phyloP scores from a whole-genome alignment of 2,888 invertebrate genomes.

The Coenonympha arcania region DNA sequence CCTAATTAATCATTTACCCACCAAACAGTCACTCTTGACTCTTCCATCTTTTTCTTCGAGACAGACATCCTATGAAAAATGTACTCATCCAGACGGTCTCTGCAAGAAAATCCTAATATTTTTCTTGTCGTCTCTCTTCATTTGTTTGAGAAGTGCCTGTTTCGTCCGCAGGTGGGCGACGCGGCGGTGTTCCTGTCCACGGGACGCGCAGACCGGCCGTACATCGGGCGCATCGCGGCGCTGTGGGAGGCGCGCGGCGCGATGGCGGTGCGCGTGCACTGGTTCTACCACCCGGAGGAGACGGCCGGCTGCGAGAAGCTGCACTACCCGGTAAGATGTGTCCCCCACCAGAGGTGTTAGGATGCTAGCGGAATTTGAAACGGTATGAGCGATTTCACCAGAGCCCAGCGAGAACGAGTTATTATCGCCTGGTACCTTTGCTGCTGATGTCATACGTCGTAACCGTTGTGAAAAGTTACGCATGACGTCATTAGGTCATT shows the following conservation, averaged over 20 bases:
- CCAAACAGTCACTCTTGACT: too few species aligned
- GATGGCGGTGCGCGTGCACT: constrained; percentile 93
- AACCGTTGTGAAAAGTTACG: background rate
- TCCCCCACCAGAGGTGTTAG: too few species aligned
- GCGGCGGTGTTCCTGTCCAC: constrained; percentile 96
- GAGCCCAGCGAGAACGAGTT: too few species aligned
- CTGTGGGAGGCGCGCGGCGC: constrained; percentile 93
- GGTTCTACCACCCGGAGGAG: constrained; percentile 98
- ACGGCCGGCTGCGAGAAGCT: constrained; percentile 83
- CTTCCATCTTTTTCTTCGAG: too few species aligned
- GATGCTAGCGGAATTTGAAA: too few species aligned
- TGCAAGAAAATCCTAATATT: background rate
- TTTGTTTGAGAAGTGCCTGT: background rate
- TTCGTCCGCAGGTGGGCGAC: constrained; percentile 83
- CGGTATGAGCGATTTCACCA: too few species aligned
- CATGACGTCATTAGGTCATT: background rate
- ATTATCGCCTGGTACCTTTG: constrained; percentile 15
- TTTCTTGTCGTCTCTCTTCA: background rate
- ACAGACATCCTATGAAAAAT: too few species aligned
- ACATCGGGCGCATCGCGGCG: constrained; percentile 92
- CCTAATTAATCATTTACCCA: too few species aligned
- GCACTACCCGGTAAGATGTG: constrained; percentile 80
- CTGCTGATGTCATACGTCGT: background rate
- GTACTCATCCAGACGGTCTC: too few species aligned
- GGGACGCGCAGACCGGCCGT: constrained; percentile 91